A percentile compares a stretch with the other conserved stretches of the same genome.
phyloP scores from a whole-genome alignment of 2,888 invertebrate species.

The Rhyacophila evoluta region DNA sequence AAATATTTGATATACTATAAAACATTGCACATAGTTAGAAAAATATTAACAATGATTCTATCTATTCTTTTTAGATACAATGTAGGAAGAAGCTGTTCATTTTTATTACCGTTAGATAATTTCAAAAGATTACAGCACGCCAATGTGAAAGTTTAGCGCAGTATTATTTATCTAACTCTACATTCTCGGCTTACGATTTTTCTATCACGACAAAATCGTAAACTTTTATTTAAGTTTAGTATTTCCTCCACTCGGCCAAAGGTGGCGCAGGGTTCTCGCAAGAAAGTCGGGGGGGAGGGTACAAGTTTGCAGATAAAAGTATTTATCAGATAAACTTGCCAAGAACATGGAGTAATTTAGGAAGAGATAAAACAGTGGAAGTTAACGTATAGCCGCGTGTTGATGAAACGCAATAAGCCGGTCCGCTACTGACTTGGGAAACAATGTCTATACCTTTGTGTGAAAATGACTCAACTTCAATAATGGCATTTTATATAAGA shows the following conservation, averaged over 20 bases:
- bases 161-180: neutral
- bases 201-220: slow-evolving; percentile 10
- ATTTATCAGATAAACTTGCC: slow-evolving; percentile 49
- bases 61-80: too few relatives aligned
- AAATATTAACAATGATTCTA: too few relatives aligned
- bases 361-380: slow-evolving; percentile 43
- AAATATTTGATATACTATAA: too few relatives aligned
- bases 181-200: slow-evolving; percentile 11
- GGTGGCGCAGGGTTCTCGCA: neutral
- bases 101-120: neutral
- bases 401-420: slow-evolving; percentile 8
- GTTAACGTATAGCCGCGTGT: slow-evolving; percentile 11
- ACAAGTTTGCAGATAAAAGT: slow-evolving; percentile 38
- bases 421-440: neutral
- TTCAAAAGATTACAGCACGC: neutral
- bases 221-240: neutral
- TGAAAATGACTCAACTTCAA: too few relatives aligned
- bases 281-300: neutral
- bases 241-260: neutral
- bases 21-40: too few relatives aligned
- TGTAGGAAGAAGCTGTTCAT: neutral
- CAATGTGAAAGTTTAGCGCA: neutral
- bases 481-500: too few relatives aligned
- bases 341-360: slow-evolving; percentile 46
- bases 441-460: neutral